Conservation (phyloP, 2,888 invertebrate species). For the Agrochola litura region DNA sequence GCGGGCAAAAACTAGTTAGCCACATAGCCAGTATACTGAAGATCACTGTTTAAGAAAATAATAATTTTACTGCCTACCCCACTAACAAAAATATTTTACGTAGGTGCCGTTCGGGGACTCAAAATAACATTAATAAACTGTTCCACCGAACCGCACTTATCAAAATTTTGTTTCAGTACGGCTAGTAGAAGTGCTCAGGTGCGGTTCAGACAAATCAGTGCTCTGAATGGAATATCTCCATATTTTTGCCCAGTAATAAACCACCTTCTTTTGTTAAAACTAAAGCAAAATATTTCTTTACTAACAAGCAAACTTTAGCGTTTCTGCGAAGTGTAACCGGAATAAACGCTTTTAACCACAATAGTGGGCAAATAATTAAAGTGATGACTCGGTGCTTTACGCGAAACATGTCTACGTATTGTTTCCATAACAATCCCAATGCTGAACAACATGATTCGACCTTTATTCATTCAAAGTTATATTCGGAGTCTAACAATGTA, state of each 20-base stretch:
- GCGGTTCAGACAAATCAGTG: neutral
- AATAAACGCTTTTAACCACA: constrained; percentile 43
- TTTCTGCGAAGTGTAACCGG: constrained; percentile 29
- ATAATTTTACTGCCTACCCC: neutral
- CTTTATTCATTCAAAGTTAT: neutral
- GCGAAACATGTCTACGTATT: constrained; percentile 19
- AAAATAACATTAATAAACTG: no score
- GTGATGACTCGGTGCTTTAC: constrained; percentile 48
- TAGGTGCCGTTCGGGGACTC: no score
- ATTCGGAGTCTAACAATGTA: no score
- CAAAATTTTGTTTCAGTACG: no score
- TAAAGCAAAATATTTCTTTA: constrained; percentile 25
- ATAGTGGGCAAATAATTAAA: constrained; percentile 40
- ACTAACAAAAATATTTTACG: no score
- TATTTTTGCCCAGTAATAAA: neutral
- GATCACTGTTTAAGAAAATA: neutral
- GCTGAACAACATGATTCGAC: neutral
- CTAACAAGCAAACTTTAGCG: constrained; percentile 60
- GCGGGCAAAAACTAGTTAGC: neutral
- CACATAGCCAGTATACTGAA: neutral
- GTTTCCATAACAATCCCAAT: constrained; percentile 15
- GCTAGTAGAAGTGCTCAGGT: no score
- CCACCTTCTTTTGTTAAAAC: constrained; percentile 12
- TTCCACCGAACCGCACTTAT: no score
- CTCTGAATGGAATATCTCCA: no score